Base-by-base conservation (phyloP, 1,140 invertebrate species). In the Zaprionus nigranus region DNA sequence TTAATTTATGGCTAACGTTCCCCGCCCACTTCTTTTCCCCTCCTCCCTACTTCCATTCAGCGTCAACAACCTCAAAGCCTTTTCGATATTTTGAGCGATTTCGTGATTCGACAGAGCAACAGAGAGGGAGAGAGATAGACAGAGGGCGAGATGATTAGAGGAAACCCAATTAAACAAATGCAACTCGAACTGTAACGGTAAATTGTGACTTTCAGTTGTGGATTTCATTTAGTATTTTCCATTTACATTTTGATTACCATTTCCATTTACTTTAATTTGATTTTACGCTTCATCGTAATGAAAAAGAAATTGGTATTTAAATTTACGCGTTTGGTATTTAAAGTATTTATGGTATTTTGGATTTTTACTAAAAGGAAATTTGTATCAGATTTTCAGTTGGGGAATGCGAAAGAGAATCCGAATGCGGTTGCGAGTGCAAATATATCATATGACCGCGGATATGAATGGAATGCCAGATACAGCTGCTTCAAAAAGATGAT, bases 1-100 rank as follows among this genome's bases (percentile, higher is more conserved):
- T 90, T 88, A 88, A 88, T 88, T 88, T 88, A 88, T 88, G 84
- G 85, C 63, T 58, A 84, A 75, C 66, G 60, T 66, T 53, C 30
- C 51, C 60, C 34, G 34, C 53, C 59, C 54, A 12, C 62, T 28
- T 24, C 6, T 28, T 17, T 11, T 58, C 53, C 34, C 43, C 22
- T n/a, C 59, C 56, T 28, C 51, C 13, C n/a, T 24, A 1, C 43
- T 36, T n/a, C 36, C 13, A n/a, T 51, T 54, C 15, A 15, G 15
- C 22, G 22, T 53, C 40, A 28, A 28, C 56, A 43, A 64, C 46
- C 28, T 54, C 24, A 26, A 30, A 34, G 51, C 63, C 70, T 69
- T 70, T 72, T 75, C 11, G 65, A 57, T 62, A 30, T 69, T 68
- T 38, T 20, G 28, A 43, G 36, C 43, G 28, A 67, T 59, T 71